phyloP scores from a whole-genome alignment of 2,797 vertebrate genomes.

The Dryobates pubescens region DNA sequence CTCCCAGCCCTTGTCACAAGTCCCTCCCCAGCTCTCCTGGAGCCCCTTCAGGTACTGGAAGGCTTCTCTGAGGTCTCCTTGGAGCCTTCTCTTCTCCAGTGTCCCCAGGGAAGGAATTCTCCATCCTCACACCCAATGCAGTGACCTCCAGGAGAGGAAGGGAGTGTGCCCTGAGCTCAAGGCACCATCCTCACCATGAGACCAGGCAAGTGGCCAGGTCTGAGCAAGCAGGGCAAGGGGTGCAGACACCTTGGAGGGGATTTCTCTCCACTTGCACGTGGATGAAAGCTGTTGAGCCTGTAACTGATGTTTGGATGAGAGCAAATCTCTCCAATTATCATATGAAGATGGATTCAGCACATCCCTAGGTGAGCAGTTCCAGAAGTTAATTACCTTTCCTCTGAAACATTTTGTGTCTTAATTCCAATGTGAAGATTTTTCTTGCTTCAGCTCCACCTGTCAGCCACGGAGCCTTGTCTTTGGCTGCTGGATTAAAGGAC shows the following conservation, averaged over 20 bases:
- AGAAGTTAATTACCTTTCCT: slow-evolving; percentile 51
- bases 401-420: slow-evolving; percentile 6
- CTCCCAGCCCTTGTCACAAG: too few species aligned
- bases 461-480: slow-evolving; percentile 30
- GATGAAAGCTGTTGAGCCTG: neutral
- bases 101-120: neutral
- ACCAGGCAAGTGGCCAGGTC: neutral
- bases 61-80: too few species aligned
- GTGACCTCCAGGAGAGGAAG: neutral
- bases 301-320: neutral
- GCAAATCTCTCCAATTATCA: neutral
- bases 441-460: slow-evolving; percentile 32
- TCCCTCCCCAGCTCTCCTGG: too few species aligned
- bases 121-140: neutral
- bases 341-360: neutral
- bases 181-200: fast-evolving
- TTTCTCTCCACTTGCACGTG: neutral
- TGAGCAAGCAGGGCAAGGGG: neutral
- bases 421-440: slow-evolving; percentile 18
- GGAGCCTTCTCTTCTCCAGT: too few species aligned
- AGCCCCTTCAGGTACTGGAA: too few species aligned
- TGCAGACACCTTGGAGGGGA: fast-evolving
- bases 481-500: slow-evolving; percentile 62
- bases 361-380: slow-evolving; percentile 4
- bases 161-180: fast-evolving